Evolutionary conservation across 2,888 invertebrate species (phyloP).

Genomic region (Dryobotodes eremita): DNA sequence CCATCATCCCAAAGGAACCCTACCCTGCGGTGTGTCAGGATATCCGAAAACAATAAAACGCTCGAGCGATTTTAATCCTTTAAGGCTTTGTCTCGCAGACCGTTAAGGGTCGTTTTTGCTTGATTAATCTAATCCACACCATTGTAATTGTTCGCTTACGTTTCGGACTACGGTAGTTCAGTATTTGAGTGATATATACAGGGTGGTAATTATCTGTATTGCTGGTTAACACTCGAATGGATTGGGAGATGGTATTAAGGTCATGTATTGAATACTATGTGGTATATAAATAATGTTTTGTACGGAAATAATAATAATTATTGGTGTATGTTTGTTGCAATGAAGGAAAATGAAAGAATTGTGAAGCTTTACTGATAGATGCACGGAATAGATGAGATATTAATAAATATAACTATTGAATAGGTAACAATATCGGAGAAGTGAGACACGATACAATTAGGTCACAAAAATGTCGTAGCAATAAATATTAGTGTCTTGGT

Average conservation of each 20-base stretch:
- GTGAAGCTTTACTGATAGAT: background rate
- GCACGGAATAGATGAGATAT: background rate
- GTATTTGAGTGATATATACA: constrained; percentile 55
- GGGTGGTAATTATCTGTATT: constrained; percentile 49
- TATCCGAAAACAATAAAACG: constrained; percentile 86
- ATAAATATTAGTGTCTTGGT: background rate
- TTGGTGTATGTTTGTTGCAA: background rate
- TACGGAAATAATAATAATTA: background rate
- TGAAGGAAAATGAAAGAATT: background rate
- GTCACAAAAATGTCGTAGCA: background rate
- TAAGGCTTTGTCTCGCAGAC: constrained; percentile 78
- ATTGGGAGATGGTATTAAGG: constrained; percentile 38
- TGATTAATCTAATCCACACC: constrained; percentile 83
- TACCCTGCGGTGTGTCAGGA: constrained; percentile 69
- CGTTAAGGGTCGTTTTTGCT: constrained; percentile 83
- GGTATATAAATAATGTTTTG: constrained; percentile 15
- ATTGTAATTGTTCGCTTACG: constrained; percentile 78
- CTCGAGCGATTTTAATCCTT: constrained; percentile 81
- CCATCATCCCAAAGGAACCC: constrained; percentile 42
- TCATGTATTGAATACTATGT: constrained; percentile 9
- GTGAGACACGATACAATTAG: constrained; percentile 1
- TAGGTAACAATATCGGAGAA: background rate
- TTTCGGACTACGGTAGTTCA: constrained; percentile 53
- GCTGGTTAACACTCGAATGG: constrained; percentile 44
- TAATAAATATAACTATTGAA: background rate